phyloP scores from a whole-genome alignment of 2,797 vertebrate species.

The Morus bassanus region DNA sequence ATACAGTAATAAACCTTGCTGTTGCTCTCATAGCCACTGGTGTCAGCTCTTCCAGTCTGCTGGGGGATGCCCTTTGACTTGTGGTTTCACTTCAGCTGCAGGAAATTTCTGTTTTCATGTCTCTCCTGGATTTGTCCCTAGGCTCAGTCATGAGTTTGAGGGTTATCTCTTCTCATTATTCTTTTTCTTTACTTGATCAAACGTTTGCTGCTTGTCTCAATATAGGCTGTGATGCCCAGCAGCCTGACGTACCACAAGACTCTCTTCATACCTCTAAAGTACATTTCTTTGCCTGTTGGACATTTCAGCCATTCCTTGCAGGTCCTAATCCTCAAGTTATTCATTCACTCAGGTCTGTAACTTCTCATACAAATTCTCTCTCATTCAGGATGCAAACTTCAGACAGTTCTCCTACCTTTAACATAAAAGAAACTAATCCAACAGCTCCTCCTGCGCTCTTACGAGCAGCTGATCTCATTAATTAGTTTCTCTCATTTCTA shows the following conservation, averaged over 20 bases:
- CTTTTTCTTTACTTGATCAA: not conserved
- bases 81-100: not conserved
- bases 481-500: slow-evolving; percentile 31
- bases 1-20: not conserved
- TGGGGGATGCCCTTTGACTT: not conserved
- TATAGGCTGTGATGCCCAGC: not conserved
- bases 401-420: not conserved
- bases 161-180: not conserved
- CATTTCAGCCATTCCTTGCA: not conserved
- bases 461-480: not conserved
- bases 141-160: not conserved
- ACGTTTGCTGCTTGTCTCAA: not conserved
- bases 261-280: not conserved
- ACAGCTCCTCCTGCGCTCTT: not conserved
- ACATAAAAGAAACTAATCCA: slow-evolving; percentile 38
- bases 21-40: fast-evolving
- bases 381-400: not conserved
- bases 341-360: not conserved
- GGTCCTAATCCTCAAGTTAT: not conserved
- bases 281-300: not conserved
- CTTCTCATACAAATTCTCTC: not conserved
- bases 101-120: not conserved
- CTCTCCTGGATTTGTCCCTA: not conserved
- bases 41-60: not conserved
- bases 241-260: not conserved